Conservation (phyloP, 2,113 vertebrate species). For the Larimichthys crocea region DNA sequence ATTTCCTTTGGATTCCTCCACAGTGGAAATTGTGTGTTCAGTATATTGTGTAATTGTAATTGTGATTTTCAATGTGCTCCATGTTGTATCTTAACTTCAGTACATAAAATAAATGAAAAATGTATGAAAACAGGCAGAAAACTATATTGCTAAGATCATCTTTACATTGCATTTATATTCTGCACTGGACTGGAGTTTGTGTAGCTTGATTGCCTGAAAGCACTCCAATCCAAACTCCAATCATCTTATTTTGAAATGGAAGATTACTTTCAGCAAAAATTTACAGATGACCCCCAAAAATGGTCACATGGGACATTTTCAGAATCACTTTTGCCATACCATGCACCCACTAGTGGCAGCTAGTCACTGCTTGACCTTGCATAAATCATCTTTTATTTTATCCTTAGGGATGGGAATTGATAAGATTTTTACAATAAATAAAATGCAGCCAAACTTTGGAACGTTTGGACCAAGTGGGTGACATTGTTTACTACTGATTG, state of each 20-base stretch:
- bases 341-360: not conserved
- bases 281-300: not conserved
- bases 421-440: too few relatives aligned
- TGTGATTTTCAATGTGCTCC: not conserved
- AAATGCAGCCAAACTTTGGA: too few relatives aligned
- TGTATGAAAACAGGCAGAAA: not conserved
- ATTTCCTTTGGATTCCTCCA: conserved; percentile 2
- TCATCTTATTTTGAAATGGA: not conserved
- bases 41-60: not conserved
- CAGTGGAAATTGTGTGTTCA: not conserved
- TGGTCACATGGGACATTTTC: not conserved
- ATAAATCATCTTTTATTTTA: conserved; percentile 6
- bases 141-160: not conserved
- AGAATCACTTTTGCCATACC: not conserved
- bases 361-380: not conserved
- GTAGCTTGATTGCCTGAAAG: not conserved
- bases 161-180: not conserved
- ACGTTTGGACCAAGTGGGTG: too few relatives aligned
- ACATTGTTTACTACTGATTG: too few relatives aligned
- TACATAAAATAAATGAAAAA: not conserved
- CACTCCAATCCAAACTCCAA: not conserved
- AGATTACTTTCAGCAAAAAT: not conserved
- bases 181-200: not conserved
- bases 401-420: not conserved
- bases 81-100: not conserved